Evolutionary conservation across 1,140 invertebrate genomes (phyloP), one percentile per base, ranked within the genome.

Genomic region (Leptinotarsa texana): DNA sequence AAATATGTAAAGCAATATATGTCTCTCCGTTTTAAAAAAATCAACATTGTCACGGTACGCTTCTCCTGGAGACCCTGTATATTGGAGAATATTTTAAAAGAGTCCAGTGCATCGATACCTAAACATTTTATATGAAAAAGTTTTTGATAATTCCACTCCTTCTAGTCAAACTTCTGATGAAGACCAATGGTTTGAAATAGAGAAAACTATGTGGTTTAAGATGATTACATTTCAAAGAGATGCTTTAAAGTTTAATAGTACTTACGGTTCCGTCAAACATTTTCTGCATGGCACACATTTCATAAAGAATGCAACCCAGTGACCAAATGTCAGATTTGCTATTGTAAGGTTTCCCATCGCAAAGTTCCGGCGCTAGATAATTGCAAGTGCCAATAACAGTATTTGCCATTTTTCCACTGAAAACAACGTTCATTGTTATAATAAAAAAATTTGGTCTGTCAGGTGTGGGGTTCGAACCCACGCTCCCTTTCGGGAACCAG

Each of bases 361-460:
- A 92, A 62, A 96, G 85, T 87, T 97, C 95, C 49, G 95, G 95
- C 13, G 94, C 93, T 83, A 95, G 90, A 86, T 96, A 96, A 84
- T 92, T 93, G 68, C 92, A 93, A 51, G 95, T 95, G 61, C 95
- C 95, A 72, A 95, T 93, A 24, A 89, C 82, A 11, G 88, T 89
- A 6, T 85, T 86, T 4, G 88, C 87, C 80, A 88, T 88, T 72
- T 87, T 86, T 65, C 87, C 87, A 71, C 80, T 82, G 72, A 63
- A 80, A 81, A 74, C 49, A 72, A 47, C 3, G 8, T 3, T 11
- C 33, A 42, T 42, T 42, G 33, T 42, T 11, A 42, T 42, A 42
- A 42, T 0, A 42, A 42, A 42, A 11, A 42, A 42, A 42, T 3
- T 0, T 1, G 5, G 1, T 4, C 68, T 87, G 86, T 86, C 87